phyloP scores from a whole-genome alignment of 2,888 invertebrate species.

The Salpingus planirostris region DNA sequence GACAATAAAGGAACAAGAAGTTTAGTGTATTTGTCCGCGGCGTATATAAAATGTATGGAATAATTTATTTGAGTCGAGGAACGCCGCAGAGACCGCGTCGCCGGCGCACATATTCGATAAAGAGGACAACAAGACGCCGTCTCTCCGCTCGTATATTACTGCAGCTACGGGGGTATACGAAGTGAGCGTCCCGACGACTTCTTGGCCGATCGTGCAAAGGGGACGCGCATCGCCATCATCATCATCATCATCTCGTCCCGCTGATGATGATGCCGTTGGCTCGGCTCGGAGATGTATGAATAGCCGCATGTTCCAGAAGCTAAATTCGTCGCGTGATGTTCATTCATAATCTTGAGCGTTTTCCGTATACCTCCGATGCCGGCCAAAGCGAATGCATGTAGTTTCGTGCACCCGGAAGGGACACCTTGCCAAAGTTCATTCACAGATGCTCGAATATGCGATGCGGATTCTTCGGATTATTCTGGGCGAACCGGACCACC shows the following conservation, averaged over 20 bases:
- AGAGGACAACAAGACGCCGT: no score
- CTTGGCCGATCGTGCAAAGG: neutral
- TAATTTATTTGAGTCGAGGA: constrained; percentile 34
- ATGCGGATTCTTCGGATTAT: constrained; percentile 28
- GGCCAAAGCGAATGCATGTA: no score
- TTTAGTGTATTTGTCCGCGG: constrained; percentile 37
- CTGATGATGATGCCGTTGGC: no score
- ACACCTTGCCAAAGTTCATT: constrained; percentile 36
- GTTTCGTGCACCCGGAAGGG: constrained; percentile 28
- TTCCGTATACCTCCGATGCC: no score
- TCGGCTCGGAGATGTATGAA: constrained; percentile 24
- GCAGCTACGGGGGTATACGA: constrained; percentile 3
- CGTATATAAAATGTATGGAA: constrained; percentile 42
- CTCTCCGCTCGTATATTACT: neutral
- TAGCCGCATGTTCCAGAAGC: constrained; percentile 23
- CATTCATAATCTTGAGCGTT: constrained; percentile 31
- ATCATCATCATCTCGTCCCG: neutral
- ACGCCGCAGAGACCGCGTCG: no score
- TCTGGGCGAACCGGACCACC: constrained; percentile 11
- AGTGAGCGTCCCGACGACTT: constrained; percentile 4
- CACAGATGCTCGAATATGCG: constrained; percentile 25
- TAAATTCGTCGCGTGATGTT: constrained; percentile 28
- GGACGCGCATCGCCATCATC: neutral
- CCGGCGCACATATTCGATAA: no score
- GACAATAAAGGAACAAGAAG: constrained; percentile 35